Evolutionary conservation across 2,113 vertebrate genomes (phyloP).

Genomic region (Rhinoptilus africanus): DNA sequence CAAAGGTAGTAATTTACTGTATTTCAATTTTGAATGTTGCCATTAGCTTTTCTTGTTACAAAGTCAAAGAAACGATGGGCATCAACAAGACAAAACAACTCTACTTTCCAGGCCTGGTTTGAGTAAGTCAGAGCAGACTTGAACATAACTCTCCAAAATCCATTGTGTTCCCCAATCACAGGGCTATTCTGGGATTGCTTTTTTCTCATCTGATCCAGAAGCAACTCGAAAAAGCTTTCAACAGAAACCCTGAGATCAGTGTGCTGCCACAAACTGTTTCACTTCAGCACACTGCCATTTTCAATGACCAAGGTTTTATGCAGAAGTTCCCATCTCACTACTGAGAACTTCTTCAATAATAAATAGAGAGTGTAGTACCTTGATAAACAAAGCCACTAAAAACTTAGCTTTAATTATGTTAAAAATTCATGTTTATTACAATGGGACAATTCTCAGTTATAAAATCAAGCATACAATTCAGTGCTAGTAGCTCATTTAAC

Average conservation of each 20-base stretch:
- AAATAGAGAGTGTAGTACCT: neutral
- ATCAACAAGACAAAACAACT: neutral
- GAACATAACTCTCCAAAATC: neutral
- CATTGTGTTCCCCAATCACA: neutral
- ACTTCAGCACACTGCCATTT: neutral
- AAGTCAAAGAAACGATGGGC: slow-evolving; percentile 3
- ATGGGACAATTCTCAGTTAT: neutral
- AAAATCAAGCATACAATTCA: neutral
- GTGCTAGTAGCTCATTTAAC: neutral
- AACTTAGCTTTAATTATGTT: neutral
- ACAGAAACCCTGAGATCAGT: neutral
- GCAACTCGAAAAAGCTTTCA: neutral
- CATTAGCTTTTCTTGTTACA: slow-evolving; percentile 30
- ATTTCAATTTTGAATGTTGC: slow-evolving; percentile 23
- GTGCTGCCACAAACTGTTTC: neutral
- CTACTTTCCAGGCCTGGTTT: neutral
- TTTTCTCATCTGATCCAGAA: neutral
- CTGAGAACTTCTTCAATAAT: neutral
- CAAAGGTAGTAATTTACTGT: slow-evolving; percentile 31
- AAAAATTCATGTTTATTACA: neutral
- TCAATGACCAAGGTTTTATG: neutral
- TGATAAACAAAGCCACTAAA: neutral
- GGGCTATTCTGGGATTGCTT: neutral
- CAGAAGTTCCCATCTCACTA: neutral
- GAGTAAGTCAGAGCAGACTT: neutral